Conservation (phyloP, 1,140 invertebrate genomes). For the Achatina immaculata region DNA sequence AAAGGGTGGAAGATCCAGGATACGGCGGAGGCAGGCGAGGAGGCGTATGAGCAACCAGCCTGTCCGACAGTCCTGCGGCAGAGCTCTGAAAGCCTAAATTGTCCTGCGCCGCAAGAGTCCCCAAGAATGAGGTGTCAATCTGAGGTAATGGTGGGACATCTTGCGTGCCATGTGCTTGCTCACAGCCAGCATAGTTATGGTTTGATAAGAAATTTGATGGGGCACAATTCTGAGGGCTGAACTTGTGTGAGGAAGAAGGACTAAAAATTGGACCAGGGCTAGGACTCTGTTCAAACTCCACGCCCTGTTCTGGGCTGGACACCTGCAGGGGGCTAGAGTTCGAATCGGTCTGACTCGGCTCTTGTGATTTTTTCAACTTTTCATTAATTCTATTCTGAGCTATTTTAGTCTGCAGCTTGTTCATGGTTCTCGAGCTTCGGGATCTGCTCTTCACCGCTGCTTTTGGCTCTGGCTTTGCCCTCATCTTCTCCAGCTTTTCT, state of each 20-base stretch:
- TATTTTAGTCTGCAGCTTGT: conserved; percentile 73
- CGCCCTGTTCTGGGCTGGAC: conserved; percentile 24
- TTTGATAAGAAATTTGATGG: not conserved
- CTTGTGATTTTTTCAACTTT: conserved; percentile 67
- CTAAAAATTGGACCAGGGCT: conserved; percentile 11
- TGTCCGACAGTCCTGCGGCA: not conserved
- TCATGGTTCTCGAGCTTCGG: conserved; percentile 72
- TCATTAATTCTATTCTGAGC: conserved; percentile 73
- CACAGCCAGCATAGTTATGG: conserved; percentile 3
- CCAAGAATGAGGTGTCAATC: conserved; percentile 33
- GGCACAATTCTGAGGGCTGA: conserved; percentile 13
- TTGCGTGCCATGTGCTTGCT: not conserved
- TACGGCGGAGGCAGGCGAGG: conserved; percentile 44
- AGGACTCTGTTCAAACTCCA: conserved; percentile 20
- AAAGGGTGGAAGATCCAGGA: conserved; percentile 52
- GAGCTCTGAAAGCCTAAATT: conserved; percentile 33
- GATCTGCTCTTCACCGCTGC: conserved; percentile 59
- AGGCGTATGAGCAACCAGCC: conserved; percentile 9
- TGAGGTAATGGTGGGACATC: conserved; percentile 34
- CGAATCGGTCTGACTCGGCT: conserved; percentile 36
- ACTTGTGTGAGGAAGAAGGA: conserved; percentile 11
- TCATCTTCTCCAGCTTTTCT: conserved; percentile 67
- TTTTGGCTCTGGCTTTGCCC: conserved; percentile 58
- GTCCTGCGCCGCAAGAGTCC: conserved; percentile 29
- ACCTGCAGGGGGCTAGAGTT: conserved; percentile 36